These are phyloP conservation scores for Pleuronectes platessa DNA, from an alignment of 2,113 vertebrate species.

Conservation along the genomic window DNA sequence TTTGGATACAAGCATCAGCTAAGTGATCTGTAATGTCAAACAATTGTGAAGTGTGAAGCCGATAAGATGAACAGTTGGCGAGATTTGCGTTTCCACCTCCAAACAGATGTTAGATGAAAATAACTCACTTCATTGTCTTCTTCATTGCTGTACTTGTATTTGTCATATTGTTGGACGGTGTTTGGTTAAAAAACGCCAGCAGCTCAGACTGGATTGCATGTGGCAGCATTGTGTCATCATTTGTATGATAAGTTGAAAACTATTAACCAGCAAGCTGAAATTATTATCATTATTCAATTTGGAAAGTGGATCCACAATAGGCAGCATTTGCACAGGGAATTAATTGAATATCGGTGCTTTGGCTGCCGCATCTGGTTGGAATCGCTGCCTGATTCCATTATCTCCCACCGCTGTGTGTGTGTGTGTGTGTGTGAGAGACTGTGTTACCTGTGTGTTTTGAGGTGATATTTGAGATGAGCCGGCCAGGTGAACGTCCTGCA, in stretches of 20 bases:
- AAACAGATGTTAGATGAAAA: no score
- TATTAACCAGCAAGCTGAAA: background rate
- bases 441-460: conserved; percentile 94
- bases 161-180: background rate
- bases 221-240: background rate
- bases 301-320: conserved; percentile 2
- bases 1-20: background rate
- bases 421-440: background rate
- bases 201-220: background rate
- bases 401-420: background rate
- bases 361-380: background rate
- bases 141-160: background rate
- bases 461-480: conserved; percentile 96
- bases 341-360: conserved; percentile 5
- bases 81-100: no score
- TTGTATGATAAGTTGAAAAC: background rate
- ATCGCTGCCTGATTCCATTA: background rate
- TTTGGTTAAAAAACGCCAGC: no score
- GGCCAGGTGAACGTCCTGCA: conserved; percentile 95
- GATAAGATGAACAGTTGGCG: no score
- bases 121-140: no score
- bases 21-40: no score
- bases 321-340: background rate
- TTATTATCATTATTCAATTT: conserved; percentile 15
- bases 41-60: no score